These are phyloP conservation scores for Acanthopleura granulata DNA, from an alignment of 2,888 invertebrate genomes.

Conservation along the genomic window DNA sequence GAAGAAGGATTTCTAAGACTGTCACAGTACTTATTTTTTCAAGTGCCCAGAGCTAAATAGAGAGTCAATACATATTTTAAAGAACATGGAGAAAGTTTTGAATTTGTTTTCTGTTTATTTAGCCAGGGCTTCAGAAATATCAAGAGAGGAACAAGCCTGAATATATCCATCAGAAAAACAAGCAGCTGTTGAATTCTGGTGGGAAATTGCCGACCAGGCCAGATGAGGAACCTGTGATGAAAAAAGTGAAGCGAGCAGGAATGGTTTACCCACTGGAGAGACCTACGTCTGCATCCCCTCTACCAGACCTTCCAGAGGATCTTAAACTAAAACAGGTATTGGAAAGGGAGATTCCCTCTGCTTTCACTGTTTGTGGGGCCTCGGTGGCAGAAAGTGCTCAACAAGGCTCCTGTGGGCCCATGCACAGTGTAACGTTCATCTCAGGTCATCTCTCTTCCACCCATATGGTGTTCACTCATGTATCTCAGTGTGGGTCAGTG, in stretches of 20 bases:
- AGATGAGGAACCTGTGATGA: conserved; percentile 41
- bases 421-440: too few species aligned
- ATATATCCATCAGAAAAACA: conserved; percentile 59
- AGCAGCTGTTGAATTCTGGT: conserved; percentile 50
- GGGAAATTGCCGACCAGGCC: conserved; percentile 32
- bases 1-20: too few species aligned
- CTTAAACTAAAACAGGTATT: conserved; percentile 59
- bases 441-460: too few species aligned
- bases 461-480: too few species aligned
- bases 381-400: too few species aligned
- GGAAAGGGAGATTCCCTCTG: neutral
- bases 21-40: too few species aligned
- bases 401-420: too few species aligned
- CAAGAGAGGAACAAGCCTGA: conserved; percentile 61
- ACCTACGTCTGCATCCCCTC: conserved; percentile 42
- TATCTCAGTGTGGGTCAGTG: too few species aligned
- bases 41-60: too few species aligned
- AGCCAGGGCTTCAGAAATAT: conserved; percentile 64
- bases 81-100: too few species aligned
- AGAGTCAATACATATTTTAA: too few species aligned
- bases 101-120: conserved; percentile 24
- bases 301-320: conserved; percentile 62
- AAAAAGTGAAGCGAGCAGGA: conserved; percentile 48
- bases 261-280: conserved; percentile 60
- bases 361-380: too few species aligned